Evolutionary conservation across 1,140 invertebrate genomes (phyloP).

Genomic region (Drosophila sechellia): DNA sequence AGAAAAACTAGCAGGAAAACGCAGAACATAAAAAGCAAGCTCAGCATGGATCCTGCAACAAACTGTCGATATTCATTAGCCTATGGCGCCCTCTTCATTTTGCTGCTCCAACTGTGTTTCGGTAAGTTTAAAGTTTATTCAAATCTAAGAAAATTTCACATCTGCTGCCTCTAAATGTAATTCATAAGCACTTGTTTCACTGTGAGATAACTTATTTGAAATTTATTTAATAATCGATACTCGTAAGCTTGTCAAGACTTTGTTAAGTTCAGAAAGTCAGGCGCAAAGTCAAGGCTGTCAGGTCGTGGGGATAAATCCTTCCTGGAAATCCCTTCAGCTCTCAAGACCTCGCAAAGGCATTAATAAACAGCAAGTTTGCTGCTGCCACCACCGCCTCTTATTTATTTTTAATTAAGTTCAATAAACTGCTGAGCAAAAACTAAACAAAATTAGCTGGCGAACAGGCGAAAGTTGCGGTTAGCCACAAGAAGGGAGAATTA

Average conservation of each 20-base stretch:
- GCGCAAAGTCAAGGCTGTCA: constrained; percentile 39
- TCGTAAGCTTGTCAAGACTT: neutral
- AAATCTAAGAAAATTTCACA: constrained; percentile 16
- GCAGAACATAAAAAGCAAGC: constrained; percentile 1
- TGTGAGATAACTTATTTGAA: constrained; percentile 30
- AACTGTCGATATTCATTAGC: constrained; percentile 5
- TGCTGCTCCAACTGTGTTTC: constrained; percentile 22
- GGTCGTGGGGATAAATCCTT: neutral
- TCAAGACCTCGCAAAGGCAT: constrained; percentile 37
- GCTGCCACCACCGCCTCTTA: constrained; percentile 45
- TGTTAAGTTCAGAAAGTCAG: constrained; percentile 36
- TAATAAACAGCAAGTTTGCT: constrained; percentile 68
- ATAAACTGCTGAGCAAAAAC: constrained; percentile 73
- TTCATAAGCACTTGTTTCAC: constrained; percentile 23
- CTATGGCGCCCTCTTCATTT: constrained; percentile 12
- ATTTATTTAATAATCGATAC: constrained; percentile 49
- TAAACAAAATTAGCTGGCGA: constrained; percentile 76
- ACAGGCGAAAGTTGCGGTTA: constrained; percentile 35
- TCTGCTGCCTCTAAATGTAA: constrained; percentile 6
- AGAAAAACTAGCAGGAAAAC: constrained; percentile 34
- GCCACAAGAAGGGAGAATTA: constrained; percentile 15
- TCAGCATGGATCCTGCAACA: constrained; percentile 24
- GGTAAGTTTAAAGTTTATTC: constrained; percentile 36
- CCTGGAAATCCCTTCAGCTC: constrained; percentile 6
- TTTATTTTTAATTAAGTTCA: constrained; percentile 82